Evolutionary conservation across 2,888 invertebrate genomes (phyloP).

Genomic region (Liodrosophila aerea): DNA sequence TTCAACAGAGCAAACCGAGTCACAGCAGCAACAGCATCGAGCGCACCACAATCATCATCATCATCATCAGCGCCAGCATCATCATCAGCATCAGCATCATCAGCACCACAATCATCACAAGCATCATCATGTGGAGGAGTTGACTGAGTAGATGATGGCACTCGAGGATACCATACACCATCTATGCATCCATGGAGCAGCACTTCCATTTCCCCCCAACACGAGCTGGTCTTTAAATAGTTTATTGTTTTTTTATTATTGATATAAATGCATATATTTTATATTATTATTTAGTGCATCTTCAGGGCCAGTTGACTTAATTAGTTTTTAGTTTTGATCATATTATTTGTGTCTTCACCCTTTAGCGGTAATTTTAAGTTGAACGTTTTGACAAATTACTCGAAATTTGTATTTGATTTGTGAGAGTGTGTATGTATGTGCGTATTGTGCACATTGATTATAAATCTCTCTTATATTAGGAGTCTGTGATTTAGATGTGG

Average conservation of each 20-base stretch:
- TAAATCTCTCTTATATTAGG: slow-evolving; percentile 76
- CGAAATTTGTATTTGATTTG: slow-evolving; percentile 64
- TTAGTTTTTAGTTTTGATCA: slow-evolving; percentile 58
- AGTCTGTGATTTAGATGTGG: slow-evolving; percentile 81
- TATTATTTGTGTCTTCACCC: slow-evolving; percentile 29
- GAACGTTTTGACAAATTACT: slow-evolving; percentile 47
- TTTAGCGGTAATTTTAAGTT: slow-evolving; percentile 45
- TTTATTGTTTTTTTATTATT: slow-evolving; percentile 30
- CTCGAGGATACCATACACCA: slow-evolving; percentile 26
- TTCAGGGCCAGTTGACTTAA: slow-evolving; percentile 67
- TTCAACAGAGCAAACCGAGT: slow-evolving; percentile 41
- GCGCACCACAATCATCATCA: slow-evolving; percentile 39
- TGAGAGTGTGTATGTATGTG: slow-evolving; percentile 26
- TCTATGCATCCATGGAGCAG: slow-evolving; percentile 18
- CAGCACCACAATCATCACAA: slow-evolving; percentile 48
- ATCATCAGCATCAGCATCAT: slow-evolving; percentile 42
- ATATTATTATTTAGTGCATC: slow-evolving; percentile 22
- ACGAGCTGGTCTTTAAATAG: slow-evolving; percentile 48
- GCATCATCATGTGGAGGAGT: slow-evolving; percentile 35
- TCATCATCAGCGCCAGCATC: slow-evolving; percentile 41
- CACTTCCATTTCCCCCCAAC: background rate
- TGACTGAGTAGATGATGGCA: slow-evolving; percentile 27
- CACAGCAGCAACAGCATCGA: slow-evolving; percentile 42
- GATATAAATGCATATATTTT: background rate
- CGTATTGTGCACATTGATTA: no score